Evolutionary conservation across 2,888 invertebrate genomes (phyloP), one percentile per base, ranked within the genome.

Genomic region (Bedellia somnulentella): DNA sequence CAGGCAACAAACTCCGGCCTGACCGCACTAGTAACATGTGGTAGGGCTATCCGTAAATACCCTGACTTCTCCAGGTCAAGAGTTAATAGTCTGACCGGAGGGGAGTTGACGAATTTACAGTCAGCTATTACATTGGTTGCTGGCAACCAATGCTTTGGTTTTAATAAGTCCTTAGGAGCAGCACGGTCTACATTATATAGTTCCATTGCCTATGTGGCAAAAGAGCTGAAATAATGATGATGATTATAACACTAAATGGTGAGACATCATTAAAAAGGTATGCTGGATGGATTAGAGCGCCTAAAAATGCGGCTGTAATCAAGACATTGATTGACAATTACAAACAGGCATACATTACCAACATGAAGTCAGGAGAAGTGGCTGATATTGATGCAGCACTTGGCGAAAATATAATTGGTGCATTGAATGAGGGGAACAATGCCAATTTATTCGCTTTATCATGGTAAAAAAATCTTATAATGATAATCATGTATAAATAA

Each of bases 221-320:
- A 26, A 11, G 26, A 26, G 10, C 14, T 26, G n/a, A n/a, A n/a
- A n/a, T n/a, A n/a, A n/a, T n/a, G n/a, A n/a, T n/a, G n/a, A n/a
- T n/a, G 13, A 13, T 26, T 13, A 26, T 26, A 5, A 13, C 13
- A 10, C 2, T 26, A 5, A 10, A 8, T 8, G 26, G 14, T 14
- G 26, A 26, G 12, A 26, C 10, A 10, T 26, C 26, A 9, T 15
- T 26, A 8, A 26, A 26, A 11, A 26, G 5, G 5, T 26, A 26
- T 14, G n/a, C 8, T 13, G 26, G 26, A 14, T 26, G 26, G 26
- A 26, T 26, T 8, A 4, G 11, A 14, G 11, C 8, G 6, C 26
- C 26, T 9, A 26, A 26, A 14, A 14, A 12, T 13, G n/a, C 14
- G 6, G 14, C 15, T 9, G 26, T 26, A 8, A 26, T 26, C 26